Evolutionary conservation across 2,113 vertebrate genomes (phyloP).

Genomic region (Propithecus coquereli): DNA sequence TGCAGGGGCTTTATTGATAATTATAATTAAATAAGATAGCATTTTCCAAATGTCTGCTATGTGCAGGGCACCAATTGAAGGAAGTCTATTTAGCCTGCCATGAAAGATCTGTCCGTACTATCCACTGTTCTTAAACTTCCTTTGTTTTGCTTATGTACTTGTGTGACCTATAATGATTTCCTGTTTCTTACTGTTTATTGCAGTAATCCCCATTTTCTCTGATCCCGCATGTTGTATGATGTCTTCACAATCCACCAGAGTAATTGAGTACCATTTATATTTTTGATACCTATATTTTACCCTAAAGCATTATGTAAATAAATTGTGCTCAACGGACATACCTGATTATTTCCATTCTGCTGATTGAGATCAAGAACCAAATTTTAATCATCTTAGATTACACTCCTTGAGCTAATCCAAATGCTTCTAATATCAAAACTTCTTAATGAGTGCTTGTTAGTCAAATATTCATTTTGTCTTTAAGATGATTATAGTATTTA

Average conservation of each 20-base stretch:
- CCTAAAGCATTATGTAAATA: not conserved
- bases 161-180: not conserved
- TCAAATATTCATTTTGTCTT: slow-evolving; percentile 48
- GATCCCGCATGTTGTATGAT: not conserved
- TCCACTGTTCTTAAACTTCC: not conserved
- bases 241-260: not conserved
- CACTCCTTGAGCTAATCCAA: not conserved
- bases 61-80: not conserved
- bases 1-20: not conserved
- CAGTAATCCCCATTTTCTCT: not conserved
- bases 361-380: not conserved
- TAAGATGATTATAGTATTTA: slow-evolving; percentile 84
- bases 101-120: not conserved
- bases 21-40: not conserved
- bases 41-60: not conserved
- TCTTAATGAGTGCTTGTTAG: not conserved
- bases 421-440: not conserved
- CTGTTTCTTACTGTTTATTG: not conserved
- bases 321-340: not conserved
- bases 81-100: not conserved
- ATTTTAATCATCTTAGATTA: not conserved
- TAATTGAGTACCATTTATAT: not conserved
- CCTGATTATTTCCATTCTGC: not conserved
- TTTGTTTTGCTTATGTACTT: not conserved
- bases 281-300: not conserved